Evolutionary conservation across 2,113 vertebrate genomes (phyloP).

Genomic region (Etia nguti): DNA sequence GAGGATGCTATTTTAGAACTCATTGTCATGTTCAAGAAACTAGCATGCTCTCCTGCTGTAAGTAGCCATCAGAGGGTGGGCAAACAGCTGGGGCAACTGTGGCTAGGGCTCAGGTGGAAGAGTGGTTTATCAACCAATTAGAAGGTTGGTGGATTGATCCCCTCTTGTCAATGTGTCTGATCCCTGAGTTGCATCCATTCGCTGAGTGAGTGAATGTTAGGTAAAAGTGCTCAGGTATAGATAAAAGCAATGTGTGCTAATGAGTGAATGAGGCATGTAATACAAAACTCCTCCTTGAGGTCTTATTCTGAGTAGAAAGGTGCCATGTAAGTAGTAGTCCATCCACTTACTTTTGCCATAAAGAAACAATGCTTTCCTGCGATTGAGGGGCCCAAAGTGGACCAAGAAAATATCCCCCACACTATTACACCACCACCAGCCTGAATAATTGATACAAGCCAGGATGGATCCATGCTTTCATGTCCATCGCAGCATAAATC

Average conservation of each 20-base stretch:
- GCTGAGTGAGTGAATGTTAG: not conserved
- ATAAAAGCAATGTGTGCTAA: fast-evolving
- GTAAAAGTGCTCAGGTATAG: not conserved
- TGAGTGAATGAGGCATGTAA: fast-evolving
- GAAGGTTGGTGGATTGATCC: fast-evolving
- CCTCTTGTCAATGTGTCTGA: too few relatives aligned
- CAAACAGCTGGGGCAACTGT: not conserved
- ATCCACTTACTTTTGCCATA: not conserved
- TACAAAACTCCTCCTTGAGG: not conserved
- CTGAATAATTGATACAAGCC: not conserved
- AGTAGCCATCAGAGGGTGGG: not conserved
- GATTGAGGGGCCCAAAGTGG: not conserved
- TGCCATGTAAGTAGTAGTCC: not conserved
- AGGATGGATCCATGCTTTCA: not conserved
- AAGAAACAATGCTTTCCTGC: not conserved
- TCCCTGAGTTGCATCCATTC: not conserved
- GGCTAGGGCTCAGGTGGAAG: not conserved
- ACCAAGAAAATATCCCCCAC: not conserved
- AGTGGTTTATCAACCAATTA: not conserved
- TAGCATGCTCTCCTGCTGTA: not conserved
- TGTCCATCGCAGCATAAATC: not conserved
- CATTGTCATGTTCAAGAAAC: not conserved
- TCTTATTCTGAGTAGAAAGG: not conserved
- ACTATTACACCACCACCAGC: not conserved
- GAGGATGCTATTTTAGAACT: not conserved